These are phyloP conservation scores for Enteromius radiatus DNA, from an alignment of 2,797 vertebrate genomes.

Conservation along the genomic window DNA sequence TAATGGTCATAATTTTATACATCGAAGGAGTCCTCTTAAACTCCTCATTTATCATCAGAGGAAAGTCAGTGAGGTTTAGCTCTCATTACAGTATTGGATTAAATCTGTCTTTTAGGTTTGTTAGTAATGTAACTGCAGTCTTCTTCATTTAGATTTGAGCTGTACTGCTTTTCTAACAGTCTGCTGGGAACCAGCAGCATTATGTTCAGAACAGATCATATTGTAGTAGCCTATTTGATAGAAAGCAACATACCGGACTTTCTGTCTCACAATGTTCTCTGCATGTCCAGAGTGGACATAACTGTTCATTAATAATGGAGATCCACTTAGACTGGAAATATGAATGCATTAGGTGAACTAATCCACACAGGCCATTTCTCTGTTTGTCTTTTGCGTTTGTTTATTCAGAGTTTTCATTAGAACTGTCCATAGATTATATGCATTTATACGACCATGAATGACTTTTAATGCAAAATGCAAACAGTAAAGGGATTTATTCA, in stretches of 20 bases:
- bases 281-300: background rate
- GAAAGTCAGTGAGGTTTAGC: background rate
- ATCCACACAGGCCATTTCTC: background rate
- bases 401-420: background rate
- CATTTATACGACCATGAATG: background rate
- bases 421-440: background rate
- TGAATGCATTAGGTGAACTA: slow-evolving; percentile 1
- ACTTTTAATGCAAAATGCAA: background rate
- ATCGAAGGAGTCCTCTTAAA: background rate
- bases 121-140: slow-evolving; percentile 16
- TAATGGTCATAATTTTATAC: background rate
- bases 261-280: background rate
- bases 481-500: background rate
- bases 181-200: background rate
- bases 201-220: background rate
- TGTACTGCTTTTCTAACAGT: background rate
- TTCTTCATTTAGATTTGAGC: background rate
- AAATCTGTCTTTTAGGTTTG: background rate
- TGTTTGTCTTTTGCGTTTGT: background rate
- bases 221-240: background rate
- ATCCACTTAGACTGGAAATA: background rate
- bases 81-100: background rate
- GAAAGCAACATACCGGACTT: background rate
- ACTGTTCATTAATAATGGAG: slow-evolving; percentile 4
- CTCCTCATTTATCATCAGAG: no score